Base-by-base conservation (phyloP, 2,113 vertebrate genomes). In the Aptenodytes forsteri region DNA sequence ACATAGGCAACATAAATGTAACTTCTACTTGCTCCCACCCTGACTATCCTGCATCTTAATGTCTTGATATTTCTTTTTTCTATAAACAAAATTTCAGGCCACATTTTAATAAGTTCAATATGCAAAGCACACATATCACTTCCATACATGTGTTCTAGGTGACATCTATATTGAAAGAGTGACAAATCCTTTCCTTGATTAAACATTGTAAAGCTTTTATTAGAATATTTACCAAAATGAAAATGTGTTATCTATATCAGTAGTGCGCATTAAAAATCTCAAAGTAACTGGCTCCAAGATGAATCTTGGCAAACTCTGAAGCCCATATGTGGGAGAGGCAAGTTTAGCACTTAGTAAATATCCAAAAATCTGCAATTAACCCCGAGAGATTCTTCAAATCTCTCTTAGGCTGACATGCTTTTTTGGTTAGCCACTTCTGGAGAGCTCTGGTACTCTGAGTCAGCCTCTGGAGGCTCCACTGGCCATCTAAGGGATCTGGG, bases 251-350 rank as follows among this genome's bases (percentile, higher is more conserved):
- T 88, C 85, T 92, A 9, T 76, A 50, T 88, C 47, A 97, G n/a
- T 22, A 75, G 52, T 10, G 30, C 14, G 44, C 62, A 89, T 66
- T 65, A 93, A 90, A 97, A 97, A 92, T 56, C 62, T 97, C 88
- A 81, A 52, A 93, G 52, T 42, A 95, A 94, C 84, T 16, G 17
- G 64, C 95, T 86, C 42, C n/a, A 97, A 85, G 85, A 97, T 84
- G 87, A 90, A 94, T 93, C 82, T 82, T 94, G 76, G 66, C 82
- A 96, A 94, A 87, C 47, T 96, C 93, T 97, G 89, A 94, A 90
- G 75, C 91, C 87, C 58, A 81, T 89, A 97, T 96, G 94, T 96
- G 83, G 73, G 66, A 89, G 50, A 93, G 79, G 75, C 85, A 97
- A 94, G 34, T 72, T 94, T 62, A 95, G 30, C 79, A 90, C 67